phyloP scores from a whole-genome alignment of 2,797 vertebrate genomes.

The Aldrovandia affinis region DNA sequence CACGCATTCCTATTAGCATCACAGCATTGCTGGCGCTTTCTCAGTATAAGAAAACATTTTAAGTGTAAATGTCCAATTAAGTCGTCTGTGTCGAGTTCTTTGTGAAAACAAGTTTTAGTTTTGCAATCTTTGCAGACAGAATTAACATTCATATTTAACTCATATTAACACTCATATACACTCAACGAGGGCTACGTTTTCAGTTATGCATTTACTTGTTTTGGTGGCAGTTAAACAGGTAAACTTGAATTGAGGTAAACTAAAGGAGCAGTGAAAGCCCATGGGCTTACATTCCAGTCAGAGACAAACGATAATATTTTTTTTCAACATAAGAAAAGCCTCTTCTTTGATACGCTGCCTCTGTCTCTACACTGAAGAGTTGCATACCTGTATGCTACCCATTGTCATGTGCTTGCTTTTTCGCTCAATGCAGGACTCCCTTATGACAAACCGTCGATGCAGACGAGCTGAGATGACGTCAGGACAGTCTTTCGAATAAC shows the following conservation, averaged over 20 bases:
- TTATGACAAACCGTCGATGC: background rate
- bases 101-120: background rate
- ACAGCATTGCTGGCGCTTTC: too few relatives aligned
- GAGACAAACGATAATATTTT: background rate
- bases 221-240: background rate
- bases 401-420: too few relatives aligned
- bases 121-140: background rate
- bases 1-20: too few relatives aligned
- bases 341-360: background rate
- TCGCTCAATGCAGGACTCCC: too few relatives aligned
- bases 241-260: background rate
- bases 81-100: background rate
- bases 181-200: background rate
- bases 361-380: background rate
- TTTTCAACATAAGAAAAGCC: background rate
- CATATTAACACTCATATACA: too few relatives aligned
- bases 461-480: slow-evolving; percentile 8
- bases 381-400: too few relatives aligned
- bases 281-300: background rate
- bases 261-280: background rate
- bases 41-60: too few relatives aligned
- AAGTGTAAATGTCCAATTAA: background rate
- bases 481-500: slow-evolving; percentile 45
- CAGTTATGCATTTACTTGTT: background rate
- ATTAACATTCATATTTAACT: background rate